Percentiles rank a stretch among this genome's conserved stretches.
Conservation (phyloP, 1,140 invertebrate species). For the Brachionus plicatilis region DNA sequence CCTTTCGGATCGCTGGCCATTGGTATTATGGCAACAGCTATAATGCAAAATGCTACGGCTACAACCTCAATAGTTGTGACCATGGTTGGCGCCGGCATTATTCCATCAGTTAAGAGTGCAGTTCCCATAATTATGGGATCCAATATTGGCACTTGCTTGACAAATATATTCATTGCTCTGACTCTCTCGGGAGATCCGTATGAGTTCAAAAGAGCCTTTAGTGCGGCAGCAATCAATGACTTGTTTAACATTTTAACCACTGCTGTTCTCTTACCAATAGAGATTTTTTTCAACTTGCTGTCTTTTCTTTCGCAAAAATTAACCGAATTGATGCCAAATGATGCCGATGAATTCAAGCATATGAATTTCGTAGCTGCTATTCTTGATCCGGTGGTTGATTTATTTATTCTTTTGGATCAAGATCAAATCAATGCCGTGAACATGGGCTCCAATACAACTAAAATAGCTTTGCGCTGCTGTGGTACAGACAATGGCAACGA, state of each 20-base stretch:
- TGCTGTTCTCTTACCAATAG: conserved; percentile 56
- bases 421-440: neutral
- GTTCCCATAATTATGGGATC: conserved; percentile 64
- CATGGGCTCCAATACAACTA: neutral
- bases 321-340: neutral
- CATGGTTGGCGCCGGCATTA: conserved; percentile 56
- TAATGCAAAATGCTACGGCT: conserved; percentile 63
- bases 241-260: conserved; percentile 61
- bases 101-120: conserved; percentile 56
- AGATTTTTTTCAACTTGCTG: conserved; percentile 47
- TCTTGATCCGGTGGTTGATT: conserved; percentile 9
- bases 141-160: conserved; percentile 63
- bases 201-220: conserved; percentile 60
- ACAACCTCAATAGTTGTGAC: conserved; percentile 63
- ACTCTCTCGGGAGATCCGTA: conserved; percentile 52
- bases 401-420: neutral
- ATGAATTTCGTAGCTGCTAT: neutral
- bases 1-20: conserved; percentile 61
- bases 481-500: neutral
- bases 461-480: conserved; percentile 5
- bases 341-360: neutral
- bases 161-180: conserved; percentile 62
- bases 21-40: conserved; percentile 62
- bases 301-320: neutral
- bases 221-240: conserved; percentile 61